These are phyloP conservation scores for Peromyscus polionotus DNA, from an alignment of 2,113 vertebrate species.

Conservation along the genomic window DNA sequence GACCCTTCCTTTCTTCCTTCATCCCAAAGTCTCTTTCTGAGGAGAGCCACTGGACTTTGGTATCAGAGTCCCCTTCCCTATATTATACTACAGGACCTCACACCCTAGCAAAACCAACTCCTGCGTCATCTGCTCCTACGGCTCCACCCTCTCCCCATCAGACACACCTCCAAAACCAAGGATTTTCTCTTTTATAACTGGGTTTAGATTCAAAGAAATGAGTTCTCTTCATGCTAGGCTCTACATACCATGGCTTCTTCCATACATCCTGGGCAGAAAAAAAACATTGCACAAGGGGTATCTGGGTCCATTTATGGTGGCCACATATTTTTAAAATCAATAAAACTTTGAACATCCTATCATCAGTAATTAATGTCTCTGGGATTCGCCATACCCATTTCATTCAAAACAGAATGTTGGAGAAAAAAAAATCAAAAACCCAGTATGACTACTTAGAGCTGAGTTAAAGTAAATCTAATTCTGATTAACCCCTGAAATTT, in stretches of 20 bases:
- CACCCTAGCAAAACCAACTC: not conserved
- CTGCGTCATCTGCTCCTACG: not conserved
- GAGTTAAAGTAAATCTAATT: not conserved
- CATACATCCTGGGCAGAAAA: not conserved
- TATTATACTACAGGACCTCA: not conserved
- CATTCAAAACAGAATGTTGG: not conserved
- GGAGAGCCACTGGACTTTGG: not conserved
- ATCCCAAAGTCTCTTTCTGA: not conserved
- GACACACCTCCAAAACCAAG: not conserved
- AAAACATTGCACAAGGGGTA: not conserved
- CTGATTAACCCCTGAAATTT: not conserved
- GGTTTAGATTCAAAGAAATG: not conserved
- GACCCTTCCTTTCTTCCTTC: not conserved
- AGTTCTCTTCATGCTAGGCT: not conserved
- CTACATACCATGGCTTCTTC: not conserved
- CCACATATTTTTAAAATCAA: not conserved
- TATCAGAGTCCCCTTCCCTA: not conserved
- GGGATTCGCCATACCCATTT: not conserved
- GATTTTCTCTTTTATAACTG: conserved; percentile 26
- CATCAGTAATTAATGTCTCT: conserved; percentile 42
- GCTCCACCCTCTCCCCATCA: not conserved
- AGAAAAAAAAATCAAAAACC: conserved; percentile 47
- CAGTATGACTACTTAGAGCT: not conserved
- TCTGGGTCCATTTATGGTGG: not conserved
- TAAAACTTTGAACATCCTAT: not conserved